Percentiles rank a stretch among this genome's conserved stretches.
phyloP scores from a whole-genome alignment of 2,113 vertebrate species.

The Oostethus manadensis region DNA sequence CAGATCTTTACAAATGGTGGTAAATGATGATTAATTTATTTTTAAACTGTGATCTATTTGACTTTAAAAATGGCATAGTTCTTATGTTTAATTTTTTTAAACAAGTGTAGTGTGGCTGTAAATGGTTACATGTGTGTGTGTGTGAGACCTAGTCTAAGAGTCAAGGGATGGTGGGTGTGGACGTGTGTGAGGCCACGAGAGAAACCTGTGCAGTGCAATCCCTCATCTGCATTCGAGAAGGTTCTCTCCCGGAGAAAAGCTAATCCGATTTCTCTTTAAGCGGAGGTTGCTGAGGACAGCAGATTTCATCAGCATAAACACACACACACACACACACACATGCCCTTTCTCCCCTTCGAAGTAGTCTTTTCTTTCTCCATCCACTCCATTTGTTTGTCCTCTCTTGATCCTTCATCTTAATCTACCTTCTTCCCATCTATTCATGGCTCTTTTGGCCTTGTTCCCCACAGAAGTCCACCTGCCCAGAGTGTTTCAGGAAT shows the following conservation, averaged over 20 bases:
- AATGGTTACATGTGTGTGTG: neutral
- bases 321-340: slow-evolving; percentile 17
- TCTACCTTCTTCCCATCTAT: slow-evolving; percentile 29
- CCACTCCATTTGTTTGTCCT: slow-evolving; percentile 17
- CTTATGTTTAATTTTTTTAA: too few species aligned
- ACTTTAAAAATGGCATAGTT: too few species aligned
- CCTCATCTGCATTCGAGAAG: slow-evolving; percentile 71
- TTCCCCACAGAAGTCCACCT: slow-evolving; percentile 29
- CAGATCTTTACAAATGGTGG: too few species aligned
- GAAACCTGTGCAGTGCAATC: slow-evolving; percentile 58
- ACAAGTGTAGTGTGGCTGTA: too few species aligned
- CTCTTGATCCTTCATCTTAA: slow-evolving; percentile 33
- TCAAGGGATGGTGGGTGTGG: too few species aligned
- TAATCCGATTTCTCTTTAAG: slow-evolving; percentile 70
- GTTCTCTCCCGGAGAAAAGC: slow-evolving; percentile 62
- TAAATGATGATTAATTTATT: too few species aligned
- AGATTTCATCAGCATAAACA: slow-evolving; percentile 65
- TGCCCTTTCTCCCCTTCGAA: slow-evolving; percentile 23
- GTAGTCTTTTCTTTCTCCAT: slow-evolving; percentile 11
- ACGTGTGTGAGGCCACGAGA: slow-evolving; percentile 40
- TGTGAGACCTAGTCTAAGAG: neutral
- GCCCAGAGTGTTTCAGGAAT: slow-evolving; percentile 32
- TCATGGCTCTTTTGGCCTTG: slow-evolving; percentile 35
- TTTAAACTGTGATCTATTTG: too few species aligned
- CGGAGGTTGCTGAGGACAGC: slow-evolving; percentile 66